Evolutionary conservation across 2,113 vertebrate species (phyloP).

Genomic region (Apodemus sylvaticus): DNA sequence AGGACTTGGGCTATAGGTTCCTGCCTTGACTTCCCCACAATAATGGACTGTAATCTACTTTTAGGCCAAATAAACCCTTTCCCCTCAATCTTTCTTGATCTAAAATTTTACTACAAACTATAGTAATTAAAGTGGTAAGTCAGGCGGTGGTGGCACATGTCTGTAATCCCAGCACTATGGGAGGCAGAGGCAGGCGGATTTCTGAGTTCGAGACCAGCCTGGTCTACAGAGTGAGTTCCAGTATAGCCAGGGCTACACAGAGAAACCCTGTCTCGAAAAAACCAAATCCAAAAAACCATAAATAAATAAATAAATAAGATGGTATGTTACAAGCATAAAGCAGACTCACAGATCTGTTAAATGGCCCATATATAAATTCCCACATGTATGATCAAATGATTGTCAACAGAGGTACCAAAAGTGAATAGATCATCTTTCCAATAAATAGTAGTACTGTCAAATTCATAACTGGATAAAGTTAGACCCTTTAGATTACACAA

Average conservation of each 20-base stretch:
- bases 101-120: constrained; percentile 1
- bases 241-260: too few relatives aligned
- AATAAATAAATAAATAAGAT: too few relatives aligned
- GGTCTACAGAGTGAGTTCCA: too few relatives aligned
- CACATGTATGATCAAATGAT: background rate
- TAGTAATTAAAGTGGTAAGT: constrained; percentile 28
- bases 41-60: background rate
- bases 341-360: background rate
- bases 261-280: too few relatives aligned
- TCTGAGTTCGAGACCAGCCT: too few relatives aligned
- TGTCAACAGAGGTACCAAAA: background rate
- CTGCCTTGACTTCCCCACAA: background rate
- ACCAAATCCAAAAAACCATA: too few relatives aligned
- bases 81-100: background rate
- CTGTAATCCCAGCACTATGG: too few relatives aligned
- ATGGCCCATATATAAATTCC: background rate
- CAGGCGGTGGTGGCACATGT: too few relatives aligned
- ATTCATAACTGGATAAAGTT: background rate
- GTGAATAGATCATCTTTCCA: background rate
- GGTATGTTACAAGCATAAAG: background rate
- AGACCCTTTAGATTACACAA: background rate
- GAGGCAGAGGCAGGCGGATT: too few relatives aligned
- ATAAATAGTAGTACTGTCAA: background rate
- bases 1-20: too few relatives aligned
- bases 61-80: background rate